Base-by-base conservation (phyloP, 2,797 vertebrate species). In the Bufotes viridis region DNA sequence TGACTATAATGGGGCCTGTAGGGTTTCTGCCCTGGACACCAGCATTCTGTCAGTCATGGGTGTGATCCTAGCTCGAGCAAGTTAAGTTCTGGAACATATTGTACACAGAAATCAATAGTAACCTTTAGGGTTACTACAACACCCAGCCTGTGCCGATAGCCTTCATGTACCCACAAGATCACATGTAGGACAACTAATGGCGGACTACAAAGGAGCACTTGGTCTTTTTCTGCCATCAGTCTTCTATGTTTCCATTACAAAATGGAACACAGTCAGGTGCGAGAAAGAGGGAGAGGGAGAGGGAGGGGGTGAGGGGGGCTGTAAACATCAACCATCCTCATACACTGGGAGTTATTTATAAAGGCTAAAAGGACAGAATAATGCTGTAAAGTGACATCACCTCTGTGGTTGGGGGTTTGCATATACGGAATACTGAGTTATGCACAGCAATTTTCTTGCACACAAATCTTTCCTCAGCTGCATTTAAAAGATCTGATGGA, bases 401-500 rank as follows among this genome's bases (percentile, higher is more conserved):
- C 58, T 58, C 29, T 24, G 57, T 8, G 24, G 57, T 78, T 53
- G 53, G 63, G 51, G 78, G 82, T 60, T 42, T n/a, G 67, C 82
- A 60, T 7, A 42, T 75, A 74, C 51, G 20, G 29, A 60, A 78
- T 34, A 75, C 53, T 63, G 57, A 74, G 61, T 82, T 70, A 42
- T 63, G 60, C 84, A 74, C 29, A 72, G 79, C 49, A 57, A 76
- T 82, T 82, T 87, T 63, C 65, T 78, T 87, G 81, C 80, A 49
- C 57, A 75, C 69, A 87, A 76, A 74, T 53, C 79, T 81, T 75
- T 55, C 18, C 29, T 26, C 81, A 80, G 82, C 75, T 70, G 63
- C 65, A 78, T 84, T 88, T 83, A 88, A 63, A 75, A 82, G 72
- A 81, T 26, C 49, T 82, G 87, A 87, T 83, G 74, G 87, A 83